A percentile compares a stretch with the other conserved stretches of the same genome.
phyloP scores from a whole-genome alignment of 2,113 vertebrate species.

The Cynocephalus volans region DNA sequence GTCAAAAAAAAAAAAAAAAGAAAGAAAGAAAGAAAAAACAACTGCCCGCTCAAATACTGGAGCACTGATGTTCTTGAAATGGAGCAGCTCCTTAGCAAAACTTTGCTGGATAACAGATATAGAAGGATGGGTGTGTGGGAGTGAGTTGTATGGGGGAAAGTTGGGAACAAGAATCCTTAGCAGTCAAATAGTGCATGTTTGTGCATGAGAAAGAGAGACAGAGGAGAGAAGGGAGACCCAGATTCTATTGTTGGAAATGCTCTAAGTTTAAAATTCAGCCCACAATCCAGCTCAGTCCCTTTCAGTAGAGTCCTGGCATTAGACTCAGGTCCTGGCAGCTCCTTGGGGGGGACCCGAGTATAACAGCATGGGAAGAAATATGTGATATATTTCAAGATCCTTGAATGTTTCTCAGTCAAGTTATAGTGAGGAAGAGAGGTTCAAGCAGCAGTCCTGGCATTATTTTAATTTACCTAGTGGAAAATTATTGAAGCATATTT shows the following conservation, averaged over 20 bases:
- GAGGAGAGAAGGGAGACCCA: background rate
- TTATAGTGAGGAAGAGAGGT: constrained; percentile 59
- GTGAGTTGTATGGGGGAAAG: background rate
- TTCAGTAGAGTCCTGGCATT: constrained; percentile 59
- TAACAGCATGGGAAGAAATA: constrained; percentile 74
- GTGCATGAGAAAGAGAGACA: background rate
- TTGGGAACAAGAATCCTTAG: background rate
- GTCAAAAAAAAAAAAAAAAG: constrained; percentile 64
- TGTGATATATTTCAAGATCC: constrained; percentile 75
- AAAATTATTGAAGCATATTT: constrained; percentile 87
- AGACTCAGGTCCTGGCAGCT: constrained; percentile 74
- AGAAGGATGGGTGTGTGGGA: background rate
- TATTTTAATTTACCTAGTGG: constrained; percentile 85
- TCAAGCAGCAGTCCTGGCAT: constrained; percentile 66
- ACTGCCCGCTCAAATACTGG: background rate
- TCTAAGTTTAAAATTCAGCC: constrained; percentile 70
- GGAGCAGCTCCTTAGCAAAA: constrained; percentile 58
- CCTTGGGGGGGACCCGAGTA: constrained; percentile 75
- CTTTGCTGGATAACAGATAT: background rate
- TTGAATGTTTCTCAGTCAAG: constrained; percentile 83
- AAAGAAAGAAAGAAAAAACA: constrained; percentile 72
- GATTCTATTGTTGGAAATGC: constrained; percentile 54
- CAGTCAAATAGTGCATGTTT: background rate
- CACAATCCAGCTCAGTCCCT: constrained; percentile 55
- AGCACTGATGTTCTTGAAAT: background rate